phyloP scores from a whole-genome alignment of 2,888 invertebrate species.

The Rhimphoctona megacephalus region DNA sequence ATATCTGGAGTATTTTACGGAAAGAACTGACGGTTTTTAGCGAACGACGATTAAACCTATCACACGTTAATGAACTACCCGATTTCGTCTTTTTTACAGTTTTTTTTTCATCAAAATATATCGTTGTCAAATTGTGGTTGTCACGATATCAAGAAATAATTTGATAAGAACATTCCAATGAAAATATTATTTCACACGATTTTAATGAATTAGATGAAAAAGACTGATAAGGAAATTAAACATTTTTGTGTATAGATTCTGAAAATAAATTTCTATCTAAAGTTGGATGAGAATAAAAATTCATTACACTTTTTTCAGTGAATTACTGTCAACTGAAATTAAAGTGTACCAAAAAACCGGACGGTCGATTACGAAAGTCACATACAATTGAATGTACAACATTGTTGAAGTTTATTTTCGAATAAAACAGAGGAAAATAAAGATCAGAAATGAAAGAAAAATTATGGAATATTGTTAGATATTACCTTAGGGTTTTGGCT shows the following conservation, averaged over 20 bases:
- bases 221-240: neutral
- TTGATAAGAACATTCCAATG: neutral
- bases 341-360: neutral
- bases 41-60: neutral
- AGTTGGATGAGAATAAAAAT: neutral
- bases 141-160: neutral
- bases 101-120: neutral
- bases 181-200: neutral
- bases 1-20: neutral
- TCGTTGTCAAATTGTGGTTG: neutral
- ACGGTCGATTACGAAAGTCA: neutral
- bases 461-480: constrained; percentile 7
- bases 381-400: neutral
- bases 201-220: neutral
- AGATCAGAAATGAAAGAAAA: neutral
- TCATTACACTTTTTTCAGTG: neutral
- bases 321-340: neutral
- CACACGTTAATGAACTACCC: neutral
- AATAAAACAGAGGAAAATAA: neutral
- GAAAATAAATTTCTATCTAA: too few relatives aligned
- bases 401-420: neutral
- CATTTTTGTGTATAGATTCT: too few relatives aligned
- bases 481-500: constrained; percentile 90
- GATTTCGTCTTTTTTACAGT: neutral
- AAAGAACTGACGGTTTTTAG: neutral